A percentile compares a stretch with the other conserved stretches of the same genome.
These are phyloP conservation scores for Disparrhopalites patrizii DNA, from an alignment of 2,888 invertebrate genomes.

Conservation along the genomic window DNA sequence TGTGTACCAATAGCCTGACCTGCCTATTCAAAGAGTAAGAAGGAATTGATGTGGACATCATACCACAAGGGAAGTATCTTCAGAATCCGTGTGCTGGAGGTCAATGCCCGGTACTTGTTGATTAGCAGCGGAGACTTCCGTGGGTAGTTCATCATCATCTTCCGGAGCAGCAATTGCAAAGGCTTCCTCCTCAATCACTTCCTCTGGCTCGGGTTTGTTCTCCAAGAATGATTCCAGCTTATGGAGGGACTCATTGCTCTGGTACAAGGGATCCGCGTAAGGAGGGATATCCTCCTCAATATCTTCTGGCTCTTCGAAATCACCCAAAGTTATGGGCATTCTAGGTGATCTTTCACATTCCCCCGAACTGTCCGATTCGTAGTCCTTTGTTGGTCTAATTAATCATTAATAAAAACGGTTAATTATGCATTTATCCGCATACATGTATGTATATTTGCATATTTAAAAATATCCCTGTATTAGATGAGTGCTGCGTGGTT, in stretches of 20 bases:
- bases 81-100: neutral
- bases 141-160: neutral
- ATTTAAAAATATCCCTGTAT: too few relatives aligned
- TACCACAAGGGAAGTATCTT: neutral
- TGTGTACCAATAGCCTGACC: too few relatives aligned
- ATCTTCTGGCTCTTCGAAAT: neutral
- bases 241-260: neutral
- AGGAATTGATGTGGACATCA: neutral
- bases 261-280: neutral
- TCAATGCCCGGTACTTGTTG: neutral
- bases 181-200: neutral
- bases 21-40: too few relatives aligned
- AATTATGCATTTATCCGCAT: too few relatives aligned
- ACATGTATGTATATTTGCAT: neutral
- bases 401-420: neutral
- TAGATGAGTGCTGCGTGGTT: too few relatives aligned
- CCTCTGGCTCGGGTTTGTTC: neutral
- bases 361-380: neutral
- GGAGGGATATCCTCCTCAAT: neutral
- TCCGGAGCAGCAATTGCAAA: neutral
- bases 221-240: too few relatives aligned
- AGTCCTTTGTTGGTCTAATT: conserved; percentile 13
- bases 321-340: conserved; percentile 20
- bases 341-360: conserved; percentile 12
- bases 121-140: neutral